These are phyloP conservation scores for Aproaerema taeniolella DNA, from an alignment of 2,888 invertebrate genomes.

Conservation along the genomic window DNA sequence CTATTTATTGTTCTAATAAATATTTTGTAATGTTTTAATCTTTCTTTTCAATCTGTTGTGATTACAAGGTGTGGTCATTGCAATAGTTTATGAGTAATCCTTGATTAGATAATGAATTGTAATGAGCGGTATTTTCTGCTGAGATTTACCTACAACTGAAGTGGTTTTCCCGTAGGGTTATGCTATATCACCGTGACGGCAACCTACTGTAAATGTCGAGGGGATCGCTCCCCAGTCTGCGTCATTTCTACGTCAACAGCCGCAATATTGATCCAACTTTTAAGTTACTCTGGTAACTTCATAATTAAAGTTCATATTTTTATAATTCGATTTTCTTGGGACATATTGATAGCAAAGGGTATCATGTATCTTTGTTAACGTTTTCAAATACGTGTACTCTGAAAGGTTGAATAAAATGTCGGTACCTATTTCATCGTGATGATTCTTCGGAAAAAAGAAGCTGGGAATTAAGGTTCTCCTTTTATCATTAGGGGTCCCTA, in stretches of 20 bases:
- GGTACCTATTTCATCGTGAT: too few species aligned
- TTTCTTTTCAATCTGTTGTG: slow-evolving; percentile 34
- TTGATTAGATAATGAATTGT: slow-evolving; percentile 40
- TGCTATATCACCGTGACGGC: slow-evolving; percentile 6
- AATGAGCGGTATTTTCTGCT: slow-evolving; percentile 4
- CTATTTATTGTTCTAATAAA: slow-evolving; percentile 41
- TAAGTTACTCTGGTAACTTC: not conserved
- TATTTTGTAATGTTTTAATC: slow-evolving; percentile 42
- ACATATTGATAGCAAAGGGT: too few species aligned
- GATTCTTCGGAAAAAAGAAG: too few species aligned
- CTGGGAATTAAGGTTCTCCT: too few species aligned
- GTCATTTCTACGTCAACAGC: slow-evolving; percentile 32
- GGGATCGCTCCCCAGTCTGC: slow-evolving; percentile 19
- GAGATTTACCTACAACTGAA: slow-evolving; percentile 1
- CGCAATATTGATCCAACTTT: slow-evolving; percentile 49
- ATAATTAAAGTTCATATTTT: not conserved
- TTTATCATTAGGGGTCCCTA: too few species aligned
- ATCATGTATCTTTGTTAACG: too few species aligned
- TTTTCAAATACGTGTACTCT: too few species aligned
- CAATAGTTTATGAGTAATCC: slow-evolving; percentile 9
- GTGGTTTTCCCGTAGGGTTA: not conserved
- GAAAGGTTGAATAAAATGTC: too few species aligned
- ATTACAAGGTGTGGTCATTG: slow-evolving; percentile 31
- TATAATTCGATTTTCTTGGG: too few species aligned
- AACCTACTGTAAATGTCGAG: slow-evolving; percentile 38